A percentile compares a stretch with the other conserved stretches of the same genome.
phyloP scores from a whole-genome alignment of 1,140 invertebrate genomes.

The Drosophila repleta region DNA sequence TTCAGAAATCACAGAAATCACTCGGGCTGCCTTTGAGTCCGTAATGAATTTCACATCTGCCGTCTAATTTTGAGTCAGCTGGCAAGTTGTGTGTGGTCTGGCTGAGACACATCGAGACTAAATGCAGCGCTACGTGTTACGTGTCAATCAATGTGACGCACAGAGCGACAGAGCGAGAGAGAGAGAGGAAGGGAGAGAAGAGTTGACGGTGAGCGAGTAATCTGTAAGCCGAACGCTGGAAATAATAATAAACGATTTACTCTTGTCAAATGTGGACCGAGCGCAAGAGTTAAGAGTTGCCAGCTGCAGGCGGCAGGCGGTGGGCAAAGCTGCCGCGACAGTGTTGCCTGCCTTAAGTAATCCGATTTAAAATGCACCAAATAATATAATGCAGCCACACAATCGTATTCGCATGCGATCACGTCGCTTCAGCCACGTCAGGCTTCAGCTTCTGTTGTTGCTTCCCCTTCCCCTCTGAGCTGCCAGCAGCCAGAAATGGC shows the following conservation, averaged over 20 bases:
- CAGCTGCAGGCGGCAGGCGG: conserved; percentile 38
- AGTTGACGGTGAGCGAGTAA: conserved; percentile 27
- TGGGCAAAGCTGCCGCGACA: conserved; percentile 46
- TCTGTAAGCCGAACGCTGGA: conserved; percentile 31
- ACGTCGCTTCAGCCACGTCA: conserved; percentile 52
- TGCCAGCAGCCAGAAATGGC: not conserved
- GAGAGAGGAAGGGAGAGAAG: conserved; percentile 37
- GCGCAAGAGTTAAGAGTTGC: conserved; percentile 1
- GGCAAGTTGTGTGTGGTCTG: not conserved
- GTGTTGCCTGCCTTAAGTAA: conserved; percentile 74
- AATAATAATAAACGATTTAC: conserved; percentile 74
- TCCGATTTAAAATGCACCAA: conserved; percentile 80
- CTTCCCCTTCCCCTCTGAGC: too few species aligned
- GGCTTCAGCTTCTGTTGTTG: not conserved
- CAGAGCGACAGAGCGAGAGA: conserved; percentile 42
- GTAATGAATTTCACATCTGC: not conserved
- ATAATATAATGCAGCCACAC: conserved; percentile 75
- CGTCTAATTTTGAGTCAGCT: not conserved
- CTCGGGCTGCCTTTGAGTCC: too few species aligned
- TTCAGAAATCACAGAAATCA: too few species aligned
- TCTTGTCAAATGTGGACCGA: conserved; percentile 8
- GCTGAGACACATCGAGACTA: not conserved
- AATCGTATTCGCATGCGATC: conserved; percentile 77
- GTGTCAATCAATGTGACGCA: conserved; percentile 62
- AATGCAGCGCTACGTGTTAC: conserved; percentile 35